Percentiles rank a stretch among this genome's conserved stretches.
phyloP scores from a whole-genome alignment of 2,888 invertebrate species.

The Steinernema scapterisci region DNA sequence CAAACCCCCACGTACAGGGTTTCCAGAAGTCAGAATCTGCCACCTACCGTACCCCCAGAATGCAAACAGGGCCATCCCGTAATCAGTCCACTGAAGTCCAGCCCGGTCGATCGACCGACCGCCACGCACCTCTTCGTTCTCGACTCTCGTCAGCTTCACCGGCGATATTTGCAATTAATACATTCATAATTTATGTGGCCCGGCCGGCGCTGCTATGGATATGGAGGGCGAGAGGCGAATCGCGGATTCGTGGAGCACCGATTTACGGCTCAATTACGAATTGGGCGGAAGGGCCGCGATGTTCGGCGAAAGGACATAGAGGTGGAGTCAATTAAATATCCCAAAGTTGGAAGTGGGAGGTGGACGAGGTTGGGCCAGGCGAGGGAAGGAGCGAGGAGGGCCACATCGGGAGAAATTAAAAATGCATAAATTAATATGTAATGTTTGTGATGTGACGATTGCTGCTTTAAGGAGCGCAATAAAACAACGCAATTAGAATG shows the following conservation, averaged over 20 bases:
- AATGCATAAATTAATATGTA: constrained; percentile 32
- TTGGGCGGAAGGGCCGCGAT: neutral
- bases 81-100: neutral
- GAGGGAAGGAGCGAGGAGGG: neutral
- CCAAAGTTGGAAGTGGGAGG: too few species aligned
- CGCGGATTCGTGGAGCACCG: constrained; percentile 30
- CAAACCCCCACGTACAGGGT: too few species aligned
- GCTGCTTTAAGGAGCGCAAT: constrained; percentile 17
- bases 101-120: neutral
- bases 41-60: neutral
- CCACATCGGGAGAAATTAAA: neutral
- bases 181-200: constrained; percentile 33
- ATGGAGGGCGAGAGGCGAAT: constrained; percentile 22
- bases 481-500: constrained; percentile 24
- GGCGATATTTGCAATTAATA: constrained; percentile 33
- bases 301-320: neutral
- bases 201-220: constrained; percentile 29
- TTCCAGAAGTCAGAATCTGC: too few species aligned
- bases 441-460: constrained; percentile 27
- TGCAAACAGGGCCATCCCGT: neutral
- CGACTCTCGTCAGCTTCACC: constrained; percentile 14
- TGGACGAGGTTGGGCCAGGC: neutral
- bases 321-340: too few species aligned
- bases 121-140: constrained; percentile 13
- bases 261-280: constrained; percentile 8